phyloP scores from a whole-genome alignment of 1,140 invertebrate species.

The Armadillidium nasatum region DNA sequence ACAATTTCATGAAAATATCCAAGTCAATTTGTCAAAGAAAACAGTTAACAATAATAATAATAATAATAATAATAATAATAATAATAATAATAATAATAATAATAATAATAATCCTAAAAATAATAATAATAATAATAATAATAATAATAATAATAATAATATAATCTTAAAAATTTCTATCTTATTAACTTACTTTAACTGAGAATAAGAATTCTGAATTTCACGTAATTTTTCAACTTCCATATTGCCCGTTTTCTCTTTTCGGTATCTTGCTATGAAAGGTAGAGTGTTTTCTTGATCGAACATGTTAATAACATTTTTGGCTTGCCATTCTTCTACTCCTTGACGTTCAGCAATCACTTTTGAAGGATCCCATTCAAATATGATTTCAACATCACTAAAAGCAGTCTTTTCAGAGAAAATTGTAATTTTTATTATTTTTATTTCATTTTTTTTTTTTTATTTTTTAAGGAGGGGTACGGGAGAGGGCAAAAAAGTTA shows the following conservation, averaged over 20 bases:
- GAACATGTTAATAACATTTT: constrained; percentile 53
- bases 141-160: no score
- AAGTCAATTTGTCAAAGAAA: no score
- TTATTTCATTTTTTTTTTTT: no score
- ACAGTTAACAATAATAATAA: no score
- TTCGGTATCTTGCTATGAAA: constrained; percentile 72
- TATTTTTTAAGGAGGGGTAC: background rate
- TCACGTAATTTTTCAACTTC: constrained; percentile 64
- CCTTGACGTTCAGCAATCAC: constrained; percentile 39
- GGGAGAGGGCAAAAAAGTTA: background rate
- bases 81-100: no score
- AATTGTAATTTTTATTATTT: no score
- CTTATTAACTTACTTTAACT: constrained; percentile 53
- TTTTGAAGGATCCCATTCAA: constrained; percentile 39
- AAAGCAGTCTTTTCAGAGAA: background rate
- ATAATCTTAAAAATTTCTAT: no score
- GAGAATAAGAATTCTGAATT: constrained; percentile 60
- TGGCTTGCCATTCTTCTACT: constrained; percentile 36
- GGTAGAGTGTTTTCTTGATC: constrained; percentile 72
- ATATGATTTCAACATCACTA: constrained; percentile 26
- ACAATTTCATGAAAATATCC: no score
- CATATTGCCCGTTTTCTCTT: constrained; percentile 61
- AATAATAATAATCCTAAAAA: no score
- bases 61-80: no score
- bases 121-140: no score